These are phyloP conservation scores for Rana temporaria DNA, from an alignment of 2,113 vertebrate species.

Conservation along the genomic window DNA sequence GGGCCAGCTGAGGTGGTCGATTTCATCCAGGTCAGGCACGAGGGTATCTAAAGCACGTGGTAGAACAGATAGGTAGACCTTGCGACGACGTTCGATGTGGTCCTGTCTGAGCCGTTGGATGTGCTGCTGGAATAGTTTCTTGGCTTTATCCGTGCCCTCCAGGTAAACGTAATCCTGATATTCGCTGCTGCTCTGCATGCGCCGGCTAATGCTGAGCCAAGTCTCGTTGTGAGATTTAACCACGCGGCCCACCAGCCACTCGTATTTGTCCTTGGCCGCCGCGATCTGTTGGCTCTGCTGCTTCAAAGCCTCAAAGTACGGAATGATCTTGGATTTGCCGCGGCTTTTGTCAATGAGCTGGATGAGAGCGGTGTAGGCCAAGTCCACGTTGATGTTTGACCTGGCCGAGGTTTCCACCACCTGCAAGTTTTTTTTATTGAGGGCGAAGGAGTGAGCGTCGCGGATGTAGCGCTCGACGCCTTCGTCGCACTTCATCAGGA, in stretches of 20 bases:
- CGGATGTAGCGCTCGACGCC: constrained; percentile 97
- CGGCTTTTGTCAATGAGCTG: constrained; percentile 90
- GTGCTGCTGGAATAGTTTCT: constrained; percentile 93
- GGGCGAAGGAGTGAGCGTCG: constrained; percentile 91
- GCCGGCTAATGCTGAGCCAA: constrained; percentile 78
- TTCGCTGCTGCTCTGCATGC: constrained; percentile 84
- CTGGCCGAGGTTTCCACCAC: constrained; percentile 96
- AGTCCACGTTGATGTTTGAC: constrained; percentile 94
- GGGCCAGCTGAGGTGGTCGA: constrained; percentile 87
- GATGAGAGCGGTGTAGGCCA: constrained; percentile 92
- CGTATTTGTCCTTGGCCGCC: constrained; percentile 92
- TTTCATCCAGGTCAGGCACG: constrained; percentile 86
- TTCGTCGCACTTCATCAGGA: constrained; percentile 95
- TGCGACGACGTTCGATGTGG: constrained; percentile 89
- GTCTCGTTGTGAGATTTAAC: constrained; percentile 92
- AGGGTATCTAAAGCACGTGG: constrained; percentile 85
- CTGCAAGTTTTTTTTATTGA: constrained; percentile 96
- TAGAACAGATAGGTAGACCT: constrained; percentile 80
- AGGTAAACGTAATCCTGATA: constrained; percentile 94
- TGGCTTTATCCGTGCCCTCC: constrained; percentile 92
- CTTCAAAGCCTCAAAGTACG: constrained; percentile 95
- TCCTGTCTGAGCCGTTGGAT: constrained; percentile 91
- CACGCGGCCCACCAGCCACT: constrained; percentile 87
- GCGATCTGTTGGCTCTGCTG: constrained; percentile 98
- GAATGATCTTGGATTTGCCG: constrained; percentile 93